Evolutionary conservation across 2,888 invertebrate genomes (phyloP).

Genomic region (Troides helena): DNA sequence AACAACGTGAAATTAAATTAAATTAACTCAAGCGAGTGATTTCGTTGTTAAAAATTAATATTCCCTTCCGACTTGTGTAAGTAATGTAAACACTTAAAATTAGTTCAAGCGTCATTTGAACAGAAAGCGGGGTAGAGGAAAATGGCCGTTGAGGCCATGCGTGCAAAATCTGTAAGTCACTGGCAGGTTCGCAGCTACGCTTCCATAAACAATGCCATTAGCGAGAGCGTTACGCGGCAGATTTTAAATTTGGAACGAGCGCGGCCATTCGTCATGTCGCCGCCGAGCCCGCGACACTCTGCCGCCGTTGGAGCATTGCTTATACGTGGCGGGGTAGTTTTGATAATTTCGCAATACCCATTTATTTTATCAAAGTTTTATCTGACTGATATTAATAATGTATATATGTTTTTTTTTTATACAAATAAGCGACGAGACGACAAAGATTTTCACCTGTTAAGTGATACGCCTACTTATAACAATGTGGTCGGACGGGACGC

Average conservation of each 20-base stretch:
- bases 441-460: too few relatives aligned
- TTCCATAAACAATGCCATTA: slow-evolving; percentile 79
- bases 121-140: slow-evolving; percentile 46
- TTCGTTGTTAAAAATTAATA: slow-evolving; percentile 4
- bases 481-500: too few relatives aligned
- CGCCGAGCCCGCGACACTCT: slow-evolving; percentile 68
- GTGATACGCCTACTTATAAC: too few relatives aligned
- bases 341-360: slow-evolving; percentile 51
- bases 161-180: slow-evolving; percentile 69
- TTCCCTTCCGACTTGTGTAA: slow-evolving; percentile 16
- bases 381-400: too few relatives aligned
- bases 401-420: too few relatives aligned
- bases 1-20: background rate
- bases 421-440: too few relatives aligned
- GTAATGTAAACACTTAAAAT: slow-evolving; percentile 45
- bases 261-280: slow-evolving; percentile 78
- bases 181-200: slow-evolving; percentile 61
- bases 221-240: slow-evolving; percentile 74
- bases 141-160: slow-evolving; percentile 52
- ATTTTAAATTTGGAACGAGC: slow-evolving; percentile 78
- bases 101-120: slow-evolving; percentile 61
- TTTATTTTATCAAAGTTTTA: too few relatives aligned
- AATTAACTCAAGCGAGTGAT: background rate
- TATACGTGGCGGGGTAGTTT: slow-evolving; percentile 36
- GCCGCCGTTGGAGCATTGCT: slow-evolving; percentile 47